Conservation (phyloP, 2,113 vertebrate genomes). For the Rhinoptilus africanus region DNA sequence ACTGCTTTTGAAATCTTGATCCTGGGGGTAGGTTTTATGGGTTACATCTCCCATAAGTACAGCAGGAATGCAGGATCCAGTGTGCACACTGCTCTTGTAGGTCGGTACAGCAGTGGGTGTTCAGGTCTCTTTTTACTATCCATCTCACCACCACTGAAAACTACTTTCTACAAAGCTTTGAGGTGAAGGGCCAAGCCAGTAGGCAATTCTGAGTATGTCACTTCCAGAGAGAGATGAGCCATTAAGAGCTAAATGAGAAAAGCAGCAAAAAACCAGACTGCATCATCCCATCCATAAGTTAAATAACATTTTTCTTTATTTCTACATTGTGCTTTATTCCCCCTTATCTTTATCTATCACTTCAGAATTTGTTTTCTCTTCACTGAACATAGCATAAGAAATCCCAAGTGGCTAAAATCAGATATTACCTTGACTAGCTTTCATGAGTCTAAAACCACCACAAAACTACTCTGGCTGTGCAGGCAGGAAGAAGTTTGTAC, state of each 20-base stretch:
- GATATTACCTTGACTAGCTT: neutral
- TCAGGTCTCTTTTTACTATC: neutral
- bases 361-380: neutral
- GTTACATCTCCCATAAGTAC: neutral
- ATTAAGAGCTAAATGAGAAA: conserved; percentile 1
- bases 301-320: neutral
- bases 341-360: neutral
- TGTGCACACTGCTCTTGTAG: neutral
- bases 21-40: neutral
- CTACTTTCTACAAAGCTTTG: conserved; percentile 7
- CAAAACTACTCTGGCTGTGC: neutral
- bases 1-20: neutral
- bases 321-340: neutral
- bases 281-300: neutral
- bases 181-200: neutral
- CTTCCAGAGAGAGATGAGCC: neutral
- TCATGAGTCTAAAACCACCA: neutral
- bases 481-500: neutral
- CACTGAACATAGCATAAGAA: neutral
- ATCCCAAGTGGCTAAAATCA: neutral
- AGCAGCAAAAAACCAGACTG: neutral
- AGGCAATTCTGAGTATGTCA: neutral
- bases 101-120: conserved; percentile 6
- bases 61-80: neutral
- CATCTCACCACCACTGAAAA: neutral